Evolutionary conservation across 2,113 vertebrate species (phyloP).

Genomic region (Saimiri boliviensis): DNA sequence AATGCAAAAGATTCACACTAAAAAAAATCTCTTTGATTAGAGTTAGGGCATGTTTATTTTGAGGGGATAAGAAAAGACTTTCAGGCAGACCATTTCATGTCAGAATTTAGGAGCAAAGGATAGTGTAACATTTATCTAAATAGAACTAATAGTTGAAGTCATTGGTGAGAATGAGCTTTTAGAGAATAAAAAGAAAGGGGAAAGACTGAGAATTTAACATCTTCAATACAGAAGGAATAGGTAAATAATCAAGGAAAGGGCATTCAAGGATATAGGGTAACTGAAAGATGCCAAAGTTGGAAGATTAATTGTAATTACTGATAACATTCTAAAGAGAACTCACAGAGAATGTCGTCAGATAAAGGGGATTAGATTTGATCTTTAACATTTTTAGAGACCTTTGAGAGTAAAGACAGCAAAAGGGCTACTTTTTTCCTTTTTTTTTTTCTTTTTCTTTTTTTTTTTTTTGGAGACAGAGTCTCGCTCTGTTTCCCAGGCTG

Average conservation of each 20-base stretch:
- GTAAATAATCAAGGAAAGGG: conserved; percentile 27
- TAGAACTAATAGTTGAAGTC: not conserved
- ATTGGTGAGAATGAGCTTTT: not conserved
- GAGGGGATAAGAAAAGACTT: not conserved
- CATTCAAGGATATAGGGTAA: not conserved
- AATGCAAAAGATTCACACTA: not conserved
- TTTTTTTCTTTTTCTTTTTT: too few relatives aligned
- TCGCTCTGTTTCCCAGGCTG: too few relatives aligned
- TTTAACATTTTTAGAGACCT: not conserved
- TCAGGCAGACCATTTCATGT: not conserved
- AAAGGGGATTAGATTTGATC: not conserved
- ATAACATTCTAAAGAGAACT: not conserved
- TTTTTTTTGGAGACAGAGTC: too few relatives aligned
- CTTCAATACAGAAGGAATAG: not conserved
- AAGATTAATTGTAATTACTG: not conserved
- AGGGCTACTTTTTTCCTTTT: not conserved
- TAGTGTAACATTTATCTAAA: not conserved
- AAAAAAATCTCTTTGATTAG: not conserved
- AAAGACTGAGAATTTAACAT: conserved; percentile 4
- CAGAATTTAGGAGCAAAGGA: not conserved
- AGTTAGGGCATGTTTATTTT: conserved; percentile 20
- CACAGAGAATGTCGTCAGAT: not conserved
- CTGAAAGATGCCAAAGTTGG: conserved; percentile 7
- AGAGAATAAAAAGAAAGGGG: not conserved
- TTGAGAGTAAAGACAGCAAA: not conserved